These are phyloP conservation scores for Clarias laeviceps DNA, from an alignment of 2,797 vertebrate genomes.

Conservation along the genomic window DNA sequence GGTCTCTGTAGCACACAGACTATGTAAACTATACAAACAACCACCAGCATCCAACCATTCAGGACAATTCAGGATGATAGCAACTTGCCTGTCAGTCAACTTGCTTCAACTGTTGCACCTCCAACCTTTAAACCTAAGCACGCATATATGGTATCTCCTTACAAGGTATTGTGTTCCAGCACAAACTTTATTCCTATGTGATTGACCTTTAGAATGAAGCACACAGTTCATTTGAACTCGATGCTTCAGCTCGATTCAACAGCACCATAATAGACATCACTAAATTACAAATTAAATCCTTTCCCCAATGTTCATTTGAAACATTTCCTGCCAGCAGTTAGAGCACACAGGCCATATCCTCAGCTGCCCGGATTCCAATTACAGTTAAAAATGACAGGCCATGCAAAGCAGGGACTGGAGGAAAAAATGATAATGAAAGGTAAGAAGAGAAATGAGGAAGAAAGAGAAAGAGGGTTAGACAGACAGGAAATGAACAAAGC, in stretches of 20 bases:
- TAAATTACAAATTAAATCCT: neutral
- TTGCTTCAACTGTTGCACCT: neutral
- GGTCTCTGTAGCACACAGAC: neutral
- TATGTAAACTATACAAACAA: neutral
- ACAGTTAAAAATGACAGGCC: constrained; percentile 6
- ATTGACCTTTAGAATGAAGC: neutral
- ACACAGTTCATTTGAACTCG: neutral
- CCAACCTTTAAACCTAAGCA: neutral
- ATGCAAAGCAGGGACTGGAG: neutral
- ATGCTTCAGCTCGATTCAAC: constrained; percentile 5
- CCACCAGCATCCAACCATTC: neutral
- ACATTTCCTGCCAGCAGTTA: constrained; percentile 16
- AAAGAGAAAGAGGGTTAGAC: constrained; percentile 6
- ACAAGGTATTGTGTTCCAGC: neutral
- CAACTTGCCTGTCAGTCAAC: neutral
- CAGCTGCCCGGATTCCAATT: constrained; percentile 21
- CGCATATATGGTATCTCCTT: too few species aligned
- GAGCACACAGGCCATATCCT: constrained; percentile 5
- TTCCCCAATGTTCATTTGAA: neutral
- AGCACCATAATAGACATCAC: neutral
- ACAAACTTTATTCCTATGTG: neutral
- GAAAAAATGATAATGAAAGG: constrained; percentile 12
- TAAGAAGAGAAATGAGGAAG: constrained; percentile 9
- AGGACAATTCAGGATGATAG: neutral
- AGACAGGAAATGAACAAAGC: constrained; percentile 19